Evolutionary conservation across 2,888 invertebrate genomes (phyloP), one percentile per base, ranked within the genome.

Genomic region (Pachymerium ferrugineum): DNA sequence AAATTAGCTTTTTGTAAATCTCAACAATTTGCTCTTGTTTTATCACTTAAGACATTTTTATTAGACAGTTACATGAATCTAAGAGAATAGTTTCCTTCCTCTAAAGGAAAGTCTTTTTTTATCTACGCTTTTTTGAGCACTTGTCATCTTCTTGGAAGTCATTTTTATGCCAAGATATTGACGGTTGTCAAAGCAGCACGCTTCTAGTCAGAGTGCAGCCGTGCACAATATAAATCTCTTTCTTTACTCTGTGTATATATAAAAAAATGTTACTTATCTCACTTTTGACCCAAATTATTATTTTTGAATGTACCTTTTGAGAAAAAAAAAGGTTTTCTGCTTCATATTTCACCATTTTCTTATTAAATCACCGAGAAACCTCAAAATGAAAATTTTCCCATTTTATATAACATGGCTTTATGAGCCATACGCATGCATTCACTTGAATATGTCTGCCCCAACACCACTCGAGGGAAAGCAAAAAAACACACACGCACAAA

Each of bases 401-500:
- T 54, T 54, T 54, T 54, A 54, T 54, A 54, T 54, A 54, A 54
- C 54, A 54, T 28, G 54, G 54, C 22, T 54, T 54, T 54, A 54
- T 54, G 54, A 54, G 54, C 54, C 54, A 54, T 54, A 25, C 54
- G 54, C 54, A 54, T 54, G 54, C 54, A 54, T 54, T 54, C 54
- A 28, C 54, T 54, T 28, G 54, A 54, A 54, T 25, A 54, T 54
- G 22, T 22, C 54, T 25, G 54, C 54, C 54, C 54, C 25, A 3
- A 19, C 54, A 54, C 1, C 25, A 54, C 54, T 54, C 28, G 54
- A 54, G 54, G 54, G 54, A 38, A 28, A 25, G 47, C 6, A 16
- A 54, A 54, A 54, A 54, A 54, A 54, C 54, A 54, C 25, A 47
- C 47, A 14, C n/a, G n/a, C n/a, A n/a, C n/a, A n/a, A n/a, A n/a